A percentile compares a stretch with the other conserved stretches of the same genome.
Evolutionary conservation across 2,113 vertebrate genomes (phyloP).

Genomic region (Lampris megalopsis): DNA sequence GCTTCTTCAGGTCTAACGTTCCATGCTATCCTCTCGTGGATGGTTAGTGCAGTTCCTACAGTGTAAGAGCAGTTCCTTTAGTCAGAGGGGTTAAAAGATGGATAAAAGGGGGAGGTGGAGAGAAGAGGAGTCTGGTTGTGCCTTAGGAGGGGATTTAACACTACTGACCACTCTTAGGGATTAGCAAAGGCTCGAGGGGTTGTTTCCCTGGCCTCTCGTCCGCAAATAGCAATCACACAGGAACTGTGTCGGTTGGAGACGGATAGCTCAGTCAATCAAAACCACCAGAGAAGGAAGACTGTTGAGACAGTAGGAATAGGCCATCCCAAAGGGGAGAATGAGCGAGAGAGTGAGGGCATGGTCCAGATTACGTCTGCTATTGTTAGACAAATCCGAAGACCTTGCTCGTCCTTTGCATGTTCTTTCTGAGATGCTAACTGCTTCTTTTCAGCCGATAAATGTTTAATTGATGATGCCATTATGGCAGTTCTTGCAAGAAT

Average conservation of each 20-base stretch:
- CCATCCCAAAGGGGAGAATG: slow-evolving; percentile 26
- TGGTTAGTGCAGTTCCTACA: too few relatives aligned
- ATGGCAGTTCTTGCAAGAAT: slow-evolving; percentile 23
- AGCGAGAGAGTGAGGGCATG: slow-evolving; percentile 16
- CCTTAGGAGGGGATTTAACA: slow-evolving; percentile 51
- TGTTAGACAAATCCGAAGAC: slow-evolving; percentile 23
- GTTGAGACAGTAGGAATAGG: slow-evolving; percentile 43
- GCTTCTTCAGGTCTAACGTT: too few relatives aligned
- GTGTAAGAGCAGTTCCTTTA: background rate
- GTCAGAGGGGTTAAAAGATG: slow-evolving; percentile 20
- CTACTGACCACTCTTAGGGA: slow-evolving; percentile 55
- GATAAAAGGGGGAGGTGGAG: slow-evolving; percentile 5
- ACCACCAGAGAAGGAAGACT: slow-evolving; percentile 45
- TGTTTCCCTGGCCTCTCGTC: slow-evolving; percentile 46
- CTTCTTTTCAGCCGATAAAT: slow-evolving; percentile 18
- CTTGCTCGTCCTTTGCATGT: background rate
- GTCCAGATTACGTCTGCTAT: slow-evolving; percentile 18
- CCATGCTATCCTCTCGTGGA: too few relatives aligned
- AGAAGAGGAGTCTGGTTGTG: slow-evolving; percentile 10
- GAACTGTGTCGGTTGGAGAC: slow-evolving; percentile 33
- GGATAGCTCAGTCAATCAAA: slow-evolving; percentile 49
- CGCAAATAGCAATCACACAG: slow-evolving; percentile 55
- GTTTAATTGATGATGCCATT: slow-evolving; percentile 24
- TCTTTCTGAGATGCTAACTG: slow-evolving; percentile 3
- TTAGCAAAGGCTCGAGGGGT: slow-evolving; percentile 50